Evolutionary conservation across 1,140 invertebrate species (phyloP).

Genomic region (Sarcophaga bullata): DNA sequence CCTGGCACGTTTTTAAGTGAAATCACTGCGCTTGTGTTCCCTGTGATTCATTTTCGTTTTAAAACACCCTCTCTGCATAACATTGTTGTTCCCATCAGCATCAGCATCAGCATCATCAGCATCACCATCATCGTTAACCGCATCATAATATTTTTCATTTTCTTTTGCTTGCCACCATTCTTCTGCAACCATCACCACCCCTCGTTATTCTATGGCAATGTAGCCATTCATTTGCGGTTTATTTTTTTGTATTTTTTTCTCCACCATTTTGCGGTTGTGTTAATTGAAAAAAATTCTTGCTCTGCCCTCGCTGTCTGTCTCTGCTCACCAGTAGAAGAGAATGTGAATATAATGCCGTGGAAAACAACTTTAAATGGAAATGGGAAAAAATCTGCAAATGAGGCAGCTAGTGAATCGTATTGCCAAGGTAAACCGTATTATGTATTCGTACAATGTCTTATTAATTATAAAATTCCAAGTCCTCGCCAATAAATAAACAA

Average conservation of each 20-base stretch:
- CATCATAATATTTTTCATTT: neutral
- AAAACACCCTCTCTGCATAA: too few species aligned
- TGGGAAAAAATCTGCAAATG: neutral
- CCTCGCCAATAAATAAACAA: neutral
- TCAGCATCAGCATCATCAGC: neutral
- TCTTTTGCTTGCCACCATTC: neutral
- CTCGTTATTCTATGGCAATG: neutral
- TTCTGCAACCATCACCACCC: neutral
- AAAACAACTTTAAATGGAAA: neutral
- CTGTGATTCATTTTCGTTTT: neutral
- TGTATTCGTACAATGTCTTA: neutral
- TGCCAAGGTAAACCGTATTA: neutral
- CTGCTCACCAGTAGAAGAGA: too few species aligned
- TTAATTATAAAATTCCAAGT: neutral
- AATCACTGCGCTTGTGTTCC: too few species aligned
- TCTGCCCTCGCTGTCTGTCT: too few species aligned
- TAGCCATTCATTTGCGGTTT: constrained; percentile 9
- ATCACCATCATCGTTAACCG: neutral
- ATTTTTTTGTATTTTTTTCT: neutral
- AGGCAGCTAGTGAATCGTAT: neutral
- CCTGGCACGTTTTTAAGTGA: too few species aligned
- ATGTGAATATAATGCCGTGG: too few species aligned
- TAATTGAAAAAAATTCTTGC: neutral
- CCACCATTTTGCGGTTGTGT: neutral
- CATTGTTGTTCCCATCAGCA: neutral